Percentiles rank a stretch among this genome's conserved stretches.
These are phyloP conservation scores for Mormyrus hasselquistii DNA, from an alignment of 2,797 vertebrate species.

Conservation along the genomic window DNA sequence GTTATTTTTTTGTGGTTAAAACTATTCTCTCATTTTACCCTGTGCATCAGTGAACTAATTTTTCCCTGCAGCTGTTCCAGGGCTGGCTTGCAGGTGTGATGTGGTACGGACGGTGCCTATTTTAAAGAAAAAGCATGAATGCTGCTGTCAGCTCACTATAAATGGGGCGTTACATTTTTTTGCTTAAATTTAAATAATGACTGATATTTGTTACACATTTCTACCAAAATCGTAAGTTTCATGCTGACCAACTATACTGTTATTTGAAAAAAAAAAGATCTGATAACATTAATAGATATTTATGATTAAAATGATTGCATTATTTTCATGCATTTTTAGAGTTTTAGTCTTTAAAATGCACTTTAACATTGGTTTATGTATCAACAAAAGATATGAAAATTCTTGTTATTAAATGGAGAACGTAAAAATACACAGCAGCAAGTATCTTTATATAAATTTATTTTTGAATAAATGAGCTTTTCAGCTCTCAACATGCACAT, in stretches of 20 bases:
- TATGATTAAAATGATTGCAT: neutral
- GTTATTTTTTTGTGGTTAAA: constrained; percentile 7
- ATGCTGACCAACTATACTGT: neutral
- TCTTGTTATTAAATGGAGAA: neutral
- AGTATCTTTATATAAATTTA: neutral
- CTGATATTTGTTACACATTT: neutral
- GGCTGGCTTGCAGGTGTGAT: constrained; percentile 12
- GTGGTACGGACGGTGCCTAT: neutral
- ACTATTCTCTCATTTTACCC: neutral
- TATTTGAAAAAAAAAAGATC: neutral
- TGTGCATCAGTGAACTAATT: constrained; percentile 13
- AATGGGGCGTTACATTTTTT: neutral
- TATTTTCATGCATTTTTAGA: neutral
- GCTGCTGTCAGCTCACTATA: neutral
- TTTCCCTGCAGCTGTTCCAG: constrained; percentile 18
- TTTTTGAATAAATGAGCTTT: neutral
- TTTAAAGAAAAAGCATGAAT: neutral
- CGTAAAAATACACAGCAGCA: neutral
- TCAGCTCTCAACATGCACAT: neutral
- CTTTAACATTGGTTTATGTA: neutral
- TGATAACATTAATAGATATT: neutral
- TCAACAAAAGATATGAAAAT: neutral
- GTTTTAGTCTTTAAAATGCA: neutral
- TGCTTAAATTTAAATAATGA: neutral
- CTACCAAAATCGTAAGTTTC: neutral